These are phyloP conservation scores for Parauchenoglanis ngamensis DNA, from an alignment of 2,797 vertebrate species.

Conservation along the genomic window DNA sequence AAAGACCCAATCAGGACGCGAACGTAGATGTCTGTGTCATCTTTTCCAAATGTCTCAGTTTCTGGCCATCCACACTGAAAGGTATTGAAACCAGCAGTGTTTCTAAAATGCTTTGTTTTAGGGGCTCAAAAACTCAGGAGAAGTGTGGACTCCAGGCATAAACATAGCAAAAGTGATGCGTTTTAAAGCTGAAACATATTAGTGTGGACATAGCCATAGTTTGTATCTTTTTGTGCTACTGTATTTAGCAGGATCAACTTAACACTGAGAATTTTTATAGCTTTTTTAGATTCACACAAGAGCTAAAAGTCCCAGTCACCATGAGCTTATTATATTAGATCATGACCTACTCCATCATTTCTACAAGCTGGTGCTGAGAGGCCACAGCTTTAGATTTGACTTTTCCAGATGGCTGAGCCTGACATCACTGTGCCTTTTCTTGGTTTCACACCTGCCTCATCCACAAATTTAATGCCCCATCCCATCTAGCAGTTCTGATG, in stretches of 20 bases:
- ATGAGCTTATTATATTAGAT: constrained; percentile 32
- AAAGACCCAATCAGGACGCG: no score
- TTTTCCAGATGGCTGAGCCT: constrained; percentile 59
- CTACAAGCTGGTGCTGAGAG: constrained; percentile 42
- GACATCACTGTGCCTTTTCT: constrained; percentile 44
- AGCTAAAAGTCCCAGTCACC: constrained; percentile 26
- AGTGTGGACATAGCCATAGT: not conserved
- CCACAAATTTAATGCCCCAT: constrained; percentile 14
- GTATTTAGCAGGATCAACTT: not conserved
- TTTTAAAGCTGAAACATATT: no score
- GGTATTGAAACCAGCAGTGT: no score
- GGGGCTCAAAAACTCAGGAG: no score
- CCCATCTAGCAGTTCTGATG: constrained; percentile 21
- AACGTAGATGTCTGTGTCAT: no score
- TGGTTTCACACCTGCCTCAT: constrained; percentile 34
- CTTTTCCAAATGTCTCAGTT: no score
- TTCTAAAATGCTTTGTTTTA: no score
- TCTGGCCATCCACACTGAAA: no score
- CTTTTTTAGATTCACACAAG: not conserved
- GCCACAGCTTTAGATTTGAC: constrained; percentile 44
- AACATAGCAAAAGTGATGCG: no score
- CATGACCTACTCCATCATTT: constrained; percentile 44
- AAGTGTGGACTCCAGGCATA: no score
- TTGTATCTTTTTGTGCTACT: not conserved
- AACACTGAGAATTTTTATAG: not conserved